Evolutionary conservation across 2,888 invertebrate species (phyloP), one percentile per base, ranked within the genome.

Genomic region (Orthosia cruda): DNA sequence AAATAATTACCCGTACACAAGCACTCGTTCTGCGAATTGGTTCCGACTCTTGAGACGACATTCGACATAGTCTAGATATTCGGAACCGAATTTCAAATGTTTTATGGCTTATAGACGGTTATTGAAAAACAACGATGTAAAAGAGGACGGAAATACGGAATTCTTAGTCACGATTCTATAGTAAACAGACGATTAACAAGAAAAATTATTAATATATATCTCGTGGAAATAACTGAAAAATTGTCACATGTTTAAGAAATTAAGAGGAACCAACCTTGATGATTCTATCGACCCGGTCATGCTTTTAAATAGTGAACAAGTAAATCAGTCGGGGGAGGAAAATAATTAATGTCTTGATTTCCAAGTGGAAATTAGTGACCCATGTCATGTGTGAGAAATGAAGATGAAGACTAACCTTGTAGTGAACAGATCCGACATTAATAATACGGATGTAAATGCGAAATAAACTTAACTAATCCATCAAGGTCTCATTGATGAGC

Each of bases 1-100:
- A 88, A 88, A 88, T 87, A 84, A 88, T 86, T 81, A 80, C 75
- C 79, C 79, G 71, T 74, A 79, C 71, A 52, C 74, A 52, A 80
- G 74, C 61, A 70, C 65, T 83, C 71, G 78, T 79, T 81, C 85
- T 77, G 67, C 80, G 70, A 85, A 87, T 87, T 76, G 16, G 84
- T 86, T 75, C 81, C 78, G 52, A 73, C 72, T 73, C 59, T 49
- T 54, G 80, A 74, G 71, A 70, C 71, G 68, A 71, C 70, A 87
- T 87, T 87, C 72, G 87, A 82, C 82, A 81, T 87, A 85, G 82
- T 82, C 87, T 87, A 88, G 77, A 87, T 88, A 84, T 87, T 84
- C 32, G 66, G 61, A 73, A 80, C 69, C 26, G 69, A 77, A 82
- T 75, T 75, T 49, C 70, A n/a, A 73, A 74, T 73, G 64, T 81